Evolutionary conservation across 2,797 vertebrate species (phyloP).

Genomic region (Leptatherina wallacei): DNA sequence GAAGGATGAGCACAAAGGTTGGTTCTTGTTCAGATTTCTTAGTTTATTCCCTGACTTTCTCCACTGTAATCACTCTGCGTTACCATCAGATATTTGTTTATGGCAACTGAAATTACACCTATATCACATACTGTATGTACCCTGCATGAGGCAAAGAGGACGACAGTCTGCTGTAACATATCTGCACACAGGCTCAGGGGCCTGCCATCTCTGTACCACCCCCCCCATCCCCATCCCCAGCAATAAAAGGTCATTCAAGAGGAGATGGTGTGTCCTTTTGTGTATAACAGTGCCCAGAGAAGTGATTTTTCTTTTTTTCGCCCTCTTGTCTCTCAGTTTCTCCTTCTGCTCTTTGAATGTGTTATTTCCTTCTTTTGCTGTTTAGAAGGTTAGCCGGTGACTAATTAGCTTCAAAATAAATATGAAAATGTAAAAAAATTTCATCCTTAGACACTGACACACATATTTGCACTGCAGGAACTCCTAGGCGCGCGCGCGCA

Average conservation of each 20-base stretch:
- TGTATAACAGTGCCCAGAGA: constrained; percentile 67
- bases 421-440: constrained; percentile 3
- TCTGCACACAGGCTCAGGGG: constrained; percentile 65
- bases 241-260: constrained; percentile 77
- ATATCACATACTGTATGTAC: constrained; percentile 17
- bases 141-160: constrained; percentile 42
- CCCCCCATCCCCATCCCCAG: constrained; percentile 62
- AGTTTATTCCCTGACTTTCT: not conserved
- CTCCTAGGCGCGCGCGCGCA: too few relatives aligned
- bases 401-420: constrained; percentile 40
- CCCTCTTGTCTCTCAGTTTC: constrained; percentile 41
- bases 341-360: constrained; percentile 41
- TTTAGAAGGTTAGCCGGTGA: constrained; percentile 27
- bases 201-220: constrained; percentile 69
- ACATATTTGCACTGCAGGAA: constrained; percentile 5
- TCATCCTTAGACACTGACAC: too few relatives aligned
- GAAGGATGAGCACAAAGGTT: constrained; percentile 2
- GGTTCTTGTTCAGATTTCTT: not conserved
- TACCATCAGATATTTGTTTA: constrained; percentile 21
- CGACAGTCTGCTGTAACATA: constrained; percentile 54
- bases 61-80: not conserved
- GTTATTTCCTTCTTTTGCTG: constrained; percentile 11
- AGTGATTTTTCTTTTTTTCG: constrained; percentile 13
- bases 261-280: constrained; percentile 69
- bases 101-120: constrained; percentile 3